Evolutionary conservation across 2,888 invertebrate species (phyloP), one percentile per base, ranked within the genome.

Genomic region (Sussaba pulchella): DNA sequence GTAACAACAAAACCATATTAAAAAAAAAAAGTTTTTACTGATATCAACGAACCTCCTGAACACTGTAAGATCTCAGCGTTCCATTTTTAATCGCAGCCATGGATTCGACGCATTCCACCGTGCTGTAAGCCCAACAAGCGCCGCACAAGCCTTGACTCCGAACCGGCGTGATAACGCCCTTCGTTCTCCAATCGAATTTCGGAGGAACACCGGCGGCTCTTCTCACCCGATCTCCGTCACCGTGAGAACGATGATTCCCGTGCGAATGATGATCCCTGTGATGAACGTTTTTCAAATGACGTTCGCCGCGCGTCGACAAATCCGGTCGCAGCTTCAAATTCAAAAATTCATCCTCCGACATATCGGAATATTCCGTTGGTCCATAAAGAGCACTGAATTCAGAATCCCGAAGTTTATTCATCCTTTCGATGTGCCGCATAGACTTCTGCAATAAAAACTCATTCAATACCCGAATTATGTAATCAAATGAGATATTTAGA

Each of bases 81-180:
- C 95, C 95, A 63, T 93, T 94, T 85, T 94, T 94, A 19, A 96
- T 94, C 0, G 97, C 96, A 59, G 94, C 92, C 96, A 97, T 96
- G 0, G 96, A 94, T 91, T 97, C 97, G 61, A 96, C 94, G 36
- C 95, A 95, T 85, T 95, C 96, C 0, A 97, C 93, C 0, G 95
- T 95, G 88, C 96, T 96, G 92, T 97, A 97, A 0, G 97, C 97
- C 97, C 97, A 97, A 90, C 97, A 97, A 0, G 97, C 97, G 0
- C 97, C 97, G 92, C 97, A 97, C 9, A 93, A 87, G 10, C 95
- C 95, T 91, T 97, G 97, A 91, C 95, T 95, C 69, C 94, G 94
- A 0, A 97, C 94, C 0, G 94, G 92, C 1, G 95, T 94, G 1
- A 97, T 93, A 9, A 95, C 94, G 26, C 95, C 95, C 87, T 95